Evolutionary conservation across 2,888 invertebrate species (phyloP).

Genomic region (Polylopha cassiicola): DNA sequence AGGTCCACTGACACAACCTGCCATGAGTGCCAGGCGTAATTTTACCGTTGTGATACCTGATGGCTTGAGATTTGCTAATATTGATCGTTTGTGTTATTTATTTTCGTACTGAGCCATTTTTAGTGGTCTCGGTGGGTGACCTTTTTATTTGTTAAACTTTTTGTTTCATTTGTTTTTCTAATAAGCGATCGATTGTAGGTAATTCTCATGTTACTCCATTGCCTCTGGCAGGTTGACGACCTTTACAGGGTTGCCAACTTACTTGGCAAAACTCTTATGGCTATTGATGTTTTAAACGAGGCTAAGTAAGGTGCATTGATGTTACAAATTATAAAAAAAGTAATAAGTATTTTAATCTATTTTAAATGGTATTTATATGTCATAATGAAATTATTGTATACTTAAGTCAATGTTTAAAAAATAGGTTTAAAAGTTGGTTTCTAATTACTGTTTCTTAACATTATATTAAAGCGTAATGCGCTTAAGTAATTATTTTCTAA

Average conservation of each 20-base stretch:
- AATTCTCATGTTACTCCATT: conserved; percentile 2
- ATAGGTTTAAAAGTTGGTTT: conserved; percentile 3
- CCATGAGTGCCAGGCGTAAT: conserved; percentile 59
- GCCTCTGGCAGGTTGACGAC: not conserved
- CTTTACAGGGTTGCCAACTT: no score
- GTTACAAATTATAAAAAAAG: conserved; percentile 26
- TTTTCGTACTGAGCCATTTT: no score
- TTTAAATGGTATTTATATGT: conserved; percentile 19
- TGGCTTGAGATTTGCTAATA: conserved; percentile 22
- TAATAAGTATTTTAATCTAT: conserved; percentile 25
- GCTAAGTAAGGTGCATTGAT: conserved; percentile 42
- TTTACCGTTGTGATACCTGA: conserved; percentile 25
- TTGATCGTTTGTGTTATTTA: conserved; percentile 3
- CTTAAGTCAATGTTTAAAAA: conserved; percentile 8
- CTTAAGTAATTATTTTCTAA: conserved; percentile 29
- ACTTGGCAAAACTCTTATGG: no score
- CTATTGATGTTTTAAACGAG: conserved; percentile 33
- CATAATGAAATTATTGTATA: conserved; percentile 11
- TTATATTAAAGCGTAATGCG: conserved; percentile 39
- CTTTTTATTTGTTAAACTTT: no score
- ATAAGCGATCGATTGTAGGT: conserved; percentile 6
- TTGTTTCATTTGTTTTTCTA: no score
- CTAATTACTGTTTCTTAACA: not conserved
- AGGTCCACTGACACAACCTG: conserved; percentile 44
- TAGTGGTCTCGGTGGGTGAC: no score